Evolutionary conservation across 2,888 invertebrate genomes (phyloP), one percentile per base, ranked within the genome.

Genomic region (Cryptophagus acutangulus): DNA sequence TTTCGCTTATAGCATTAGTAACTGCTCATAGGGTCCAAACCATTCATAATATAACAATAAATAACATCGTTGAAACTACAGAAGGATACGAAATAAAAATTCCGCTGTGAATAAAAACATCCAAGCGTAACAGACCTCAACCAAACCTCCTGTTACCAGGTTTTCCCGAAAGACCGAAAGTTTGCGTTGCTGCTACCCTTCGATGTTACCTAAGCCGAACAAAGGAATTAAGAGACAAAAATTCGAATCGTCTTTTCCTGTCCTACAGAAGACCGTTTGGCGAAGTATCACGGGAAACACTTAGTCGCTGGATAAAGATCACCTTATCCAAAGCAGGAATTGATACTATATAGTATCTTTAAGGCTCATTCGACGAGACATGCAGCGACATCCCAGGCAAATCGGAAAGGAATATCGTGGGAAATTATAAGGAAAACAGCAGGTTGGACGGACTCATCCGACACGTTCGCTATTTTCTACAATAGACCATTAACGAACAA

Each of bases 361-460:
- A 8, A 13, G 6, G 47, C 54, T 5, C 18, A 54, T 18, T 43
- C 38, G 18, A 52, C 47, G 8, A 28, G 51, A 6, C 55, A 55
- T 24, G 48, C 48, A 1, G 37, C 46, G 2, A 52, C 52, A 10
- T 51, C 52, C 12, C 39, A 48, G 2, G 53, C 48, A 13, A 38
- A 38, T 3, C 28, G 41, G 12, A 42, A 17, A 13, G 54, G 47
- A 17, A 25, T 52, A 1, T 41, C 17, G 28, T 20, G 47, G 5
- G 41, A 48, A 3, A 10, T 33, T 1, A 52, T 54, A 3, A 41
- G 31, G n/a, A 42, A 36, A 5, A 46, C 45, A 13, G 50, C 48
- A 12, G 52, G 51, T 8, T 52, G 52, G 52, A 43, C 51, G 2
- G 12, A 26, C 8, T 17, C 25, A 10, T 51, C 52, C 2, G 14